Base-by-base conservation (phyloP, 2,888 invertebrate species). In the Clunio marinus region DNA sequence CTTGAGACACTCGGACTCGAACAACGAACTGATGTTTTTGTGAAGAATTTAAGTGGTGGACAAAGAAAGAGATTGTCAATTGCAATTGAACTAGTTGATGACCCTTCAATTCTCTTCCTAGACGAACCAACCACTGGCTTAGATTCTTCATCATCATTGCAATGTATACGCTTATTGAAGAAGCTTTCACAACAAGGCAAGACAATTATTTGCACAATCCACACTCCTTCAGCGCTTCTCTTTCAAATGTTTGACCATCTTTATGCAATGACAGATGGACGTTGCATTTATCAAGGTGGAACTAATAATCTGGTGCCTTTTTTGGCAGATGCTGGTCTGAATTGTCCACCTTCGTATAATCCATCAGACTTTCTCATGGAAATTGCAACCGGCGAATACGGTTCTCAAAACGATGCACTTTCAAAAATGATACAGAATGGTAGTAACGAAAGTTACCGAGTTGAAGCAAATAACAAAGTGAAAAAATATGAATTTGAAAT, bases 351-450 rank as follows among this genome's bases (percentile, higher is more conserved):
- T n/a, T 92, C 91, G 74, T 93, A 96, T 77, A 95, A 94, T 80
- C 93, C 94, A 46, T 91, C 93, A 17, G 95, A 95, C 78, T 94
- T 88, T 79, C 83, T 93, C 93, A 80, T 93, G 80, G 93, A 93
- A 81, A 85, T 93, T 63, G 87, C 90, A 1, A 85, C 86, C 70
- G 88, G 90, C 55, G 91, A 91, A 74, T 87, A 89, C 75, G 92
- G 91, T 71, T 80, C 79, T 66, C 78, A 81, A 71, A 76, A 80
- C 45, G 77, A 81, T 35, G 78, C 77, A 69, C 76, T 90, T 69
- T 81, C 85, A 28, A 78, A 81, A 22, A 83, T 85, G 72, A 84
- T 86, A 57, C 79, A 84, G 70, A 86, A 87, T 77, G 88, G 89
- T 8, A 78, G 80, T 69, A 83, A 79, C 73, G 77, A 80, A 45